A percentile compares a stretch with the other conserved stretches of the same genome.
Evolutionary conservation across 2,888 invertebrate species (phyloP).

Genomic region (Sericinus montela): DNA sequence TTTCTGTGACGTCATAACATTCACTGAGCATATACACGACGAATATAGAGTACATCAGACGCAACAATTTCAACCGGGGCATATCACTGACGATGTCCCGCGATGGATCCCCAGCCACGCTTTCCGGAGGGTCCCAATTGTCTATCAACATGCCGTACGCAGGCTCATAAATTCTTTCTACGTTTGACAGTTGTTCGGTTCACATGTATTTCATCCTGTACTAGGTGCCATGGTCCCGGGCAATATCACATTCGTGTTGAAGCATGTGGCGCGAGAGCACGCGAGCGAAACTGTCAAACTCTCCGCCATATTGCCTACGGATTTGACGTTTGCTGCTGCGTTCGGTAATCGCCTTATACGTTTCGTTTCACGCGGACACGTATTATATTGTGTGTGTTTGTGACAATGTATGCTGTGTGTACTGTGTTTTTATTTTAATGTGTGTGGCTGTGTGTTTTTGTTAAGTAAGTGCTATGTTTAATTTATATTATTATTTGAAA

Average conservation of each 20-base stretch:
- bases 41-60: conserved; percentile 15
- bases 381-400: conserved; percentile 23
- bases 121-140: conserved; percentile 61
- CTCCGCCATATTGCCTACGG: conserved; percentile 40
- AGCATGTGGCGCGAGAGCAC: conserved; percentile 62
- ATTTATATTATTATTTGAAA: background rate
- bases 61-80: conserved; percentile 35
- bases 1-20: background rate
- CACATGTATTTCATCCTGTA: conserved; percentile 57
- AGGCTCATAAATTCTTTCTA: conserved; percentile 74
- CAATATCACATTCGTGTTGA: conserved; percentile 45
- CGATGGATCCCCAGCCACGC: conserved; percentile 39
- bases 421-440: conserved; percentile 30
- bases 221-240: conserved; percentile 37
- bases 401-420: conserved; percentile 32
- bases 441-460: conserved; percentile 38
- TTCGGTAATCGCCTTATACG: conserved; percentile 24
- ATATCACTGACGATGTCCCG: conserved; percentile 31
- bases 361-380: conserved; percentile 14
- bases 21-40: background rate
- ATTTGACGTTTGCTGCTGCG: conserved; percentile 36
- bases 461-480: conserved; percentile 31
- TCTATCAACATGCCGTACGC: conserved; percentile 26
- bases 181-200: conserved; percentile 63
- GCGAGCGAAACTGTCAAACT: conserved; percentile 34